Base-by-base conservation (phyloP, 2,797 vertebrate genomes). In the Tragelaphus eurycerus region DNA sequence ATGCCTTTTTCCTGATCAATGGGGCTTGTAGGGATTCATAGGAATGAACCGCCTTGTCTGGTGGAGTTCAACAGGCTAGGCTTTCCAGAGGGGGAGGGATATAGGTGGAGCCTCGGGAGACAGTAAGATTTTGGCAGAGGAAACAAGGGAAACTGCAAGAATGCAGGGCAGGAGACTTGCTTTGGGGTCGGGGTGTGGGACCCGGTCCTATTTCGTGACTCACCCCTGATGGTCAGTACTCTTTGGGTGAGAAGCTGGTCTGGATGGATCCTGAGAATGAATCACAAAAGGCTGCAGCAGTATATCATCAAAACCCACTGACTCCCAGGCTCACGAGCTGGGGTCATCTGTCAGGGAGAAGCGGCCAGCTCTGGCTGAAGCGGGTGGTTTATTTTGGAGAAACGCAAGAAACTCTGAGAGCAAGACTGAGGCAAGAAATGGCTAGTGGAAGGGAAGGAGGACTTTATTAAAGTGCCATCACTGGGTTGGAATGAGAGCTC, bases 311-410 rank as follows among this genome's bases (percentile, higher is more conserved):
- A 38, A 76, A 7, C 21, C 52, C 9, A 0, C 23, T 10, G 95
- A 31, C 34, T 13, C 6, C 3, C 23, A 2, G 21, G 25, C 29
- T 31, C 1, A 0, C 23, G 15, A 25, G n/a, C 31, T 10, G 14
- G 38, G 23, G 7, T 62, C 85, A 29, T 27, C 62, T 54, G 8
- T 52, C 0, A 1, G 16, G 16, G 27, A 31, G 29, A 10, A 43
- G 14, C 3, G 1, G 14, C 89, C 78, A 8, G n/a, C 21, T 38
- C 89, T 52, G 67, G 64, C 82, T 38, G 59, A 57, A 90, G 29
- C 4, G 0, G 34, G 31, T 52, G 31, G 12, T 21, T 88, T n/a
- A 14, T n/a, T 71, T 23, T 9, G 31, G 31, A 60, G 31, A 83
- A 46, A 48, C 1, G 16, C 4, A 34, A 89, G 43, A 88, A 52